Evolutionary conservation across 2,113 vertebrate genomes (phyloP), one percentile per base, ranked within the genome.

Genomic region (Oncorhynchus kisutch): DNA sequence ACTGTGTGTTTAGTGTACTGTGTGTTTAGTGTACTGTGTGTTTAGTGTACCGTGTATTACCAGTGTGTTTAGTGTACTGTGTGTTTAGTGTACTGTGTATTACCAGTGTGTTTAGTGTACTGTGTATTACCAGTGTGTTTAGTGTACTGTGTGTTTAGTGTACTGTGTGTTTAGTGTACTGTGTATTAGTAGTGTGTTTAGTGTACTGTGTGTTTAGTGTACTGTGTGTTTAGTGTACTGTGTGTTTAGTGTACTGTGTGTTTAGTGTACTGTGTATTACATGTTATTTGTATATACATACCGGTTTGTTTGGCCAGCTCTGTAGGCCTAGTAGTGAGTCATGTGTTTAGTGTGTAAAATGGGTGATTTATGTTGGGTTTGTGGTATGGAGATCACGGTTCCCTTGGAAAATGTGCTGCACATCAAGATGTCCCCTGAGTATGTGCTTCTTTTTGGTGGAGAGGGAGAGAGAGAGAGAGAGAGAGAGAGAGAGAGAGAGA

Each of bases 401-500:
- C 82, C 86, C 87, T 79, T 76, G 86, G 81, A 70, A 87, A 62
- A 82, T 82, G 87, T 89, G 90, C 84, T 90, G 89, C 84, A 74
- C 83, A 83, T 77, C 75, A 62, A 78, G 65, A 88, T 72, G 77
- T 77, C 79, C 81, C 3, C 74, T 57, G 54, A 57, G 18, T 45
- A 54, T 2, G 59, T 62, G 18, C n/a, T 62, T 62, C n/a, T 16
- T 62, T 57, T 2, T 62, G 59, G 59, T 18, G 16, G 22, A 74
- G 73, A 72, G 75, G 77, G 20, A 70, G 70, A 73, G 77, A 78
- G 80, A 57, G 39, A 80, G 67, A 87, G 85, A 86, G 82, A 78
- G 81, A 25, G 16, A 18, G 51, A 62, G 14, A 74, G 72, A 73
- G 75, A 79, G 77, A 57, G 39, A 81, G 62, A 86, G 85, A 85